phyloP scores from a whole-genome alignment of 2,113 vertebrate species.

The Diglossa brunneiventris region DNA sequence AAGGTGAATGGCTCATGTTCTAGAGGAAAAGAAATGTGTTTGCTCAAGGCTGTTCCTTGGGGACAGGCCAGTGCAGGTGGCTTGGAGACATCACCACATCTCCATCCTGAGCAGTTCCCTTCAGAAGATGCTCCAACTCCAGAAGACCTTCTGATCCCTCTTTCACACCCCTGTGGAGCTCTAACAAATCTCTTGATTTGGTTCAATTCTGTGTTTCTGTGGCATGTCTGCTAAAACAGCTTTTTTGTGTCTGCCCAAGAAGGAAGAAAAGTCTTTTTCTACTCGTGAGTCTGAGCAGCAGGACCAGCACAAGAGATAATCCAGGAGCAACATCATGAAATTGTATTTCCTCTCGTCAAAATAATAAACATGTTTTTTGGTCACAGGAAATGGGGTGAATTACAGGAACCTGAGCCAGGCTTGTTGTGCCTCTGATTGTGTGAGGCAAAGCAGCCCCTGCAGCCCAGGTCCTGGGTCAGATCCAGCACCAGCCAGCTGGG shows the following conservation, averaged over 20 bases:
- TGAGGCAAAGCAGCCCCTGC: neutral
- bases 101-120: neutral
- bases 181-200: neutral
- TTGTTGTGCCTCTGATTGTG: neutral
- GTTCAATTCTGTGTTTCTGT: neutral
- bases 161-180: neutral
- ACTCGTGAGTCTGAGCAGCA: neutral
- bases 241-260: neutral
- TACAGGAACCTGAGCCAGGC: neutral
- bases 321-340: neutral
- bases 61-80: accelerated
- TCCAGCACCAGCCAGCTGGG: neutral
- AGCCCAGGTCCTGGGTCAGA: neutral
- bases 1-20: neutral
- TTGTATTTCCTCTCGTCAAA: neutral
- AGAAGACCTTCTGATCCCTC: neutral
- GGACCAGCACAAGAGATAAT: neutral
- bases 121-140: neutral
- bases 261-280: neutral
- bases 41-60: neutral
- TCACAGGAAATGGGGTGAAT: slow-evolving; percentile 13
- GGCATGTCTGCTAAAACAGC: neutral
- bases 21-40: neutral
- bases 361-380: neutral
- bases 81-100: neutral